Conservation (phyloP, 2,113 vertebrate species). For the Onychostruthus taczanowskii region DNA sequence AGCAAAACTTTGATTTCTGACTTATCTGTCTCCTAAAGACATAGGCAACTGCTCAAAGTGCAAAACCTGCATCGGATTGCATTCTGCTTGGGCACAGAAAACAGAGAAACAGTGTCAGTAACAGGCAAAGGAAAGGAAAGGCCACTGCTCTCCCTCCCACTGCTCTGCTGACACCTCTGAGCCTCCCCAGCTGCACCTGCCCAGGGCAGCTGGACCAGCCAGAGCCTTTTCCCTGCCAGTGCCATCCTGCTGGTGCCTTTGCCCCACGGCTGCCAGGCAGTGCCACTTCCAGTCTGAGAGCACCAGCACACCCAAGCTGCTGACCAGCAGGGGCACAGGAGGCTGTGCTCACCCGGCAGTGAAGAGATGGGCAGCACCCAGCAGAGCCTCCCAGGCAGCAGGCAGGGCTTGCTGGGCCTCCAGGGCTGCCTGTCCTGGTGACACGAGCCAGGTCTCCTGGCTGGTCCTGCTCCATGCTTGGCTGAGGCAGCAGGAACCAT, state of each 20-base stretch:
- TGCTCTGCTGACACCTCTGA: not conserved
- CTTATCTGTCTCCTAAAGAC: not conserved
- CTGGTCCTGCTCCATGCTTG: not conserved
- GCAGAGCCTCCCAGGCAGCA: not conserved
- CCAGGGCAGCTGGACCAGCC: not conserved
- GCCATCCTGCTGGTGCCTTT: not conserved
- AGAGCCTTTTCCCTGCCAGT: not conserved
- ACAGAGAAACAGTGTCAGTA: not conserved
- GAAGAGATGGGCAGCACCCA: not conserved
- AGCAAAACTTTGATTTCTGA: not conserved
- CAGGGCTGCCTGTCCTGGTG: not conserved
- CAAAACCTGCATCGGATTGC: not conserved
- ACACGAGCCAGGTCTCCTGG: not conserved
- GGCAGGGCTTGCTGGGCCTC: not conserved
- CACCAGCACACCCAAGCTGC: not conserved
- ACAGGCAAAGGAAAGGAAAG: not conserved
- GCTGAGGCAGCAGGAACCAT: constrained; percentile 42
- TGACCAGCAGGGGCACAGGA: not conserved
- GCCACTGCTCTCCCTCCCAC: accelerated
- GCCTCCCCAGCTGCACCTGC: not conserved
- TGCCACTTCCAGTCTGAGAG: not conserved
- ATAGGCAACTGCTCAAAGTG: not conserved
- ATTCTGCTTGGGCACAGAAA: not conserved
- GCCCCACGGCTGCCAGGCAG: accelerated
- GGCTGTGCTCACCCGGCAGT: not conserved